phyloP scores from a whole-genome alignment of 2,888 invertebrate species.

The Andrena hattorfiana region DNA sequence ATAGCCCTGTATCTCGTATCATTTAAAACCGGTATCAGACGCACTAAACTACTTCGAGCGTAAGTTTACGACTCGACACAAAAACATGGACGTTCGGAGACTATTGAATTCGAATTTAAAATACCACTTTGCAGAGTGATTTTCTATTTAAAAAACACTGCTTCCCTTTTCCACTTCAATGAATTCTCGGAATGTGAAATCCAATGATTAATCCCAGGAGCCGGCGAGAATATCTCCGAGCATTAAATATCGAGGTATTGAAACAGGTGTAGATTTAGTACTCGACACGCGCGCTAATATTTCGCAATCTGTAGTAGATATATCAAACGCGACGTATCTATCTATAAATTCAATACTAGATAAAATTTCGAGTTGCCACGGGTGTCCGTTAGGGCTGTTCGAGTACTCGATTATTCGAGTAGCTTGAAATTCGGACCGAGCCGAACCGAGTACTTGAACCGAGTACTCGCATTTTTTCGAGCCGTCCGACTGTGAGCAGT shows the following conservation, averaged over 20 bases:
- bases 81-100: too few species aligned
- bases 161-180: neutral
- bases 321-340: neutral
- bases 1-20: neutral
- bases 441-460: too few species aligned
- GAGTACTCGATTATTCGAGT: too few species aligned
- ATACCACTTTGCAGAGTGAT: too few species aligned
- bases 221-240: neutral
- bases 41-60: neutral
- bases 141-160: neutral
- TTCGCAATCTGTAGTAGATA: neutral
- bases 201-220: too few species aligned
- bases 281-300: neutral
- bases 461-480: too few species aligned
- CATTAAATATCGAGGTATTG: neutral
- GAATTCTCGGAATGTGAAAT: neutral
- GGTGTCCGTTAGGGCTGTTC: too few species aligned
- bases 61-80: too few species aligned
- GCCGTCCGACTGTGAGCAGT: too few species aligned
- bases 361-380: neutral
- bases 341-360: neutral
- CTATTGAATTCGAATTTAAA: too few species aligned
- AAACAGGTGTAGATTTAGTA: conserved; percentile 3
- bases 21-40: neutral
- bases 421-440: too few species aligned